Base-by-base conservation (phyloP, 2,113 vertebrate genomes). In the Lates calcarifer region DNA sequence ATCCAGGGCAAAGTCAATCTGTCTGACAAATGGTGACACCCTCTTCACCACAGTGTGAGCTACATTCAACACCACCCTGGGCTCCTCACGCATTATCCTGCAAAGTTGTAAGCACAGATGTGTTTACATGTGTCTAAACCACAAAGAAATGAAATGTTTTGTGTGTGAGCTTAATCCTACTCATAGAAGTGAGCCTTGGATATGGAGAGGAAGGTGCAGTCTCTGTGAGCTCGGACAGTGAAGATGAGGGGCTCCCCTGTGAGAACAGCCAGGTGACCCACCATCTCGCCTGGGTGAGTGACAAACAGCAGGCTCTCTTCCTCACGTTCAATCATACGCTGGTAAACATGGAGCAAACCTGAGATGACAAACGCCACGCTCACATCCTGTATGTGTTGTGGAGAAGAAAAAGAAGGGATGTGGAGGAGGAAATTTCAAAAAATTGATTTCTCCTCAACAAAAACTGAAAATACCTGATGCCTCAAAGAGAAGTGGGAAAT, bases 181-280 rank as follows among this genome's bases (percentile, higher is more conserved):
- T 98, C 98, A 2, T 99, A 99, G 92, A 99, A 98, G 90, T 98
- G 95, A 5, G 96, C 95, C 93, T 99, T 99, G 82, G 97, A 96
- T 89, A 99, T 96, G 57, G 95, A 97, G 11, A 99, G 95, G 93
- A 97, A 97, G 92, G 93, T 95, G 93, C 97, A 99, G 92, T 98
- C 98, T 2, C 96, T 92, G 35, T 97, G 97, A 62, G 97, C 97
- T 55, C 94, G 95, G 67, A 99, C 96, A 57, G 95, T 97, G 93
- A 98, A 99, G 92, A 98, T 98, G 0, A 99, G 96, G 0, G 98
- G 98, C 37, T 99, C 98, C 1, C 98, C 98, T 0, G 98, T 99
- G 51, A 99, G 96, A 26, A 98, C 98, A 0, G 98, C 97, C 0
- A 99, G 94, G 90, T 98, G 98, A 2, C 98, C 98, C 33, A 98